phyloP scores from a whole-genome alignment of 2,797 vertebrate species.

The Echeneis naucrates region DNA sequence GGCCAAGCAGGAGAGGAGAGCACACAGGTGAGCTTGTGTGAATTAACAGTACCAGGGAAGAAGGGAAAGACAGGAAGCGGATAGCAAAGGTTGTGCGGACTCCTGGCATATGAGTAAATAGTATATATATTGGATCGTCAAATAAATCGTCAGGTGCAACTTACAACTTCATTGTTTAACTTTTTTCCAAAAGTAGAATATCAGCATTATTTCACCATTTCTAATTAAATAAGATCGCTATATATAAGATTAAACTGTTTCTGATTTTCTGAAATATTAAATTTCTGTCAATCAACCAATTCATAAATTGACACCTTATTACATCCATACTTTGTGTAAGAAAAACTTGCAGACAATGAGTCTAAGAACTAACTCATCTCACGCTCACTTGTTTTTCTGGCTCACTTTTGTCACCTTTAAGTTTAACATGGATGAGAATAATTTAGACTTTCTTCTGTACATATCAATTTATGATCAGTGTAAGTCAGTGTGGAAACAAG shows the following conservation, averaged over 20 bases:
- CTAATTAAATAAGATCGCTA: too few species aligned
- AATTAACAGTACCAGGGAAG: not conserved
- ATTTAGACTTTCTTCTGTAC: too few species aligned
- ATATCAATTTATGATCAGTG: not conserved
- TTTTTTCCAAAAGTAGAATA: not conserved
- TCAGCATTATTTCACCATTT: too few species aligned
- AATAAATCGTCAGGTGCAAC: not conserved
- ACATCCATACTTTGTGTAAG: too few species aligned
- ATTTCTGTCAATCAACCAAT: not conserved
- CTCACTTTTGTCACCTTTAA: too few species aligned
- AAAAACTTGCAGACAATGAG: too few species aligned
- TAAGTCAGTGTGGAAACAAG: not conserved
- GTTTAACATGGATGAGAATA: too few species aligned
- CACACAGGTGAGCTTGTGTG: conserved; percentile 87
- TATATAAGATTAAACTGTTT: too few species aligned
- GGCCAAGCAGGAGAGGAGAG: conserved; percentile 96
- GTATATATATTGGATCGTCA: not conserved
- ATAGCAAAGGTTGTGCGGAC: not conserved
- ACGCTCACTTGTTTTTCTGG: too few species aligned
- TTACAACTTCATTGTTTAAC: not conserved
- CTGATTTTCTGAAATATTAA: too few species aligned
- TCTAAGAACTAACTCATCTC: too few species aligned
- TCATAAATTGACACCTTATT: not conserved
- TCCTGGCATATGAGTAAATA: not conserved
- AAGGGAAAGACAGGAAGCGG: not conserved